Evolutionary conservation across 1,140 invertebrate species (phyloP).

Genomic region (Trichoplusia ni): DNA sequence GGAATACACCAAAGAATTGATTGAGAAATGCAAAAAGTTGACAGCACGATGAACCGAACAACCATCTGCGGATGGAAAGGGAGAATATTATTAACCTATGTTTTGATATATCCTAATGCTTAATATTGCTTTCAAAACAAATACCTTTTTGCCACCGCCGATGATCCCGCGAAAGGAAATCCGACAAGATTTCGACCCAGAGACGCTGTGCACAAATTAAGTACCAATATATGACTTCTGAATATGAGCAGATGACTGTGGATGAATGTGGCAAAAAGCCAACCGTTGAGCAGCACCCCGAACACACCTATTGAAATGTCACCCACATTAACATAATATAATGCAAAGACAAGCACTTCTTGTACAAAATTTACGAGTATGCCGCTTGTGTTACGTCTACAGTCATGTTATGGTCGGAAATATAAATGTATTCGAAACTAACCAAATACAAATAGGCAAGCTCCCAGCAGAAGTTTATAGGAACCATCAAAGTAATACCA

Average conservation of each 20-base stretch:
- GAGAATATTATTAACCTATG: conserved; percentile 43
- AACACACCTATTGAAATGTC: conserved; percentile 69
- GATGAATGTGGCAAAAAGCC: conserved; percentile 79
- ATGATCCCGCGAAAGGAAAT: conserved; percentile 79
- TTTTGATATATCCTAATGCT: not conserved
- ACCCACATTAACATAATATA: conserved; percentile 33
- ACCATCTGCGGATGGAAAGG: no score
- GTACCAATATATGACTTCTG: conserved; percentile 77
- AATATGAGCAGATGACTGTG: conserved; percentile 78
- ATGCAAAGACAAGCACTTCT: conserved; percentile 11
- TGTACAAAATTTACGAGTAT: conserved; percentile 5
- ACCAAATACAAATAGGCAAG: conserved; percentile 79
- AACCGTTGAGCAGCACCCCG: conserved; percentile 79
- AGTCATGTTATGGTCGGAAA: not conserved
- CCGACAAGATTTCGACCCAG: conserved; percentile 76
- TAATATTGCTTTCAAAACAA: no score
- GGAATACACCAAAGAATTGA: conserved; percentile 80
- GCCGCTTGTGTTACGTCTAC: not conserved
- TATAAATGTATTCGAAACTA: conserved; percentile 43
- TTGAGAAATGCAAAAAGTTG: conserved; percentile 80
- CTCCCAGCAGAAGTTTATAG: conserved; percentile 77
- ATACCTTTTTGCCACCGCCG: conserved; percentile 80
- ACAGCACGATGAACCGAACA: conserved; percentile 77
- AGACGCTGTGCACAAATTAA: conserved; percentile 78
- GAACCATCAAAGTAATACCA: conserved; percentile 81